Conservation (phyloP, 2,888 invertebrate genomes). For the Eilema griseolum region DNA sequence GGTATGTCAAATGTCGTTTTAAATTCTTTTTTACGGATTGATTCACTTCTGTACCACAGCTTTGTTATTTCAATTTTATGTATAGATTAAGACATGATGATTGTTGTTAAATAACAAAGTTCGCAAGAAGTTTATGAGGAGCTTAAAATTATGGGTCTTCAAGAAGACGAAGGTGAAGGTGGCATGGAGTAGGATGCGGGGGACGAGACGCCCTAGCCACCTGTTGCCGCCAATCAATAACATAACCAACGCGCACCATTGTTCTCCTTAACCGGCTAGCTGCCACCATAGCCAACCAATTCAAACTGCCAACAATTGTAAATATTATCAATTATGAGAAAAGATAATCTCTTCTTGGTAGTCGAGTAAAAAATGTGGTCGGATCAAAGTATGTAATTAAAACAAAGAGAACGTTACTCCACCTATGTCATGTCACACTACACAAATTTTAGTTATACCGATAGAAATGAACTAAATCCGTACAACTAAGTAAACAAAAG, state of each 20-base stretch:
- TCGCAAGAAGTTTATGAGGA: slow-evolving; percentile 30
- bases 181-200: slow-evolving; percentile 61
- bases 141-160: slow-evolving; percentile 46
- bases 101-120: slow-evolving; percentile 15
- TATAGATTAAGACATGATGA: neutral
- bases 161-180: slow-evolving; percentile 72
- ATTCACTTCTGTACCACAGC: neutral
- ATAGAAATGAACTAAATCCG: neutral
- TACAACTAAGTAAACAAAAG: slow-evolving; percentile 1
- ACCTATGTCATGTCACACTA: neutral
- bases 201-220: slow-evolving; percentile 78
- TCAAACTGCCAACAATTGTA: slow-evolving; percentile 34
- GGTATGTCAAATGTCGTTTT: neutral
- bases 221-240: slow-evolving; percentile 85
- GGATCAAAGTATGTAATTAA: neutral
- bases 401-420: neutral
- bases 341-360: too few species aligned
- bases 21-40: neutral
- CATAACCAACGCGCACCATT: slow-evolving; percentile 76
- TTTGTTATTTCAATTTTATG: neutral
- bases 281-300: slow-evolving; percentile 57
- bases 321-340: slow-evolving; percentile 21
- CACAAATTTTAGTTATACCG: neutral
- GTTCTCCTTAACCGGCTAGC: slow-evolving; percentile 64
- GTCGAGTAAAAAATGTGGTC: too few species aligned